A percentile compares a stretch with the other conserved stretches of the same genome.
These are phyloP conservation scores for Tinea pellionella DNA, from an alignment of 2,888 invertebrate genomes.

Conservation along the genomic window DNA sequence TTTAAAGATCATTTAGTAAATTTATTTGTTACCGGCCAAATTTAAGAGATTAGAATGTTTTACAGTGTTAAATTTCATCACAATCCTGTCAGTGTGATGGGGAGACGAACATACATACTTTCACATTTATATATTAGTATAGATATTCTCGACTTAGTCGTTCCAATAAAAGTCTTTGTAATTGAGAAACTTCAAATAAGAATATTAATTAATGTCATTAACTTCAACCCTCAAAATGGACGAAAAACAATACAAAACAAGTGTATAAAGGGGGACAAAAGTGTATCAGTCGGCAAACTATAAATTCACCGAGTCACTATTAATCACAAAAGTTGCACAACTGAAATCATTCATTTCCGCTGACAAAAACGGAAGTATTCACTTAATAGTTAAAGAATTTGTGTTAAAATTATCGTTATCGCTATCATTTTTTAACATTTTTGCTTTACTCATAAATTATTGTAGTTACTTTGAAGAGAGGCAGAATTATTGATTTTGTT, in stretches of 20 bases:
- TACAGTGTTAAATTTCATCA: too few relatives aligned
- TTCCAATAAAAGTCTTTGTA: too few relatives aligned
- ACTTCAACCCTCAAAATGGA: neutral
- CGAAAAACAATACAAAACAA: neutral
- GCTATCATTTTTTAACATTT: neutral
- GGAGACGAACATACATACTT: too few relatives aligned
- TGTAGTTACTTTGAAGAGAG: neutral
- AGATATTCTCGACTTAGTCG: too few relatives aligned
- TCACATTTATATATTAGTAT: too few relatives aligned
- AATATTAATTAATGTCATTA: too few relatives aligned
- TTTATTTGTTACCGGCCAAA: too few relatives aligned
- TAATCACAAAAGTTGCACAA: slow-evolving; percentile 4
- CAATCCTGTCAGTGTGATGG: too few relatives aligned
- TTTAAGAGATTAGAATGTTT: too few relatives aligned
- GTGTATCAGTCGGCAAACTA: slow-evolving; percentile 1
- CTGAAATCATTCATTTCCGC: slow-evolving; percentile 5
- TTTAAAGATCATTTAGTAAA: too few relatives aligned
- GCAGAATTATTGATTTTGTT: too few relatives aligned
- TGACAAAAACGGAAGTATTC: neutral
- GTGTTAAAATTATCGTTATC: neutral
- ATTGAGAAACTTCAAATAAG: too few relatives aligned
- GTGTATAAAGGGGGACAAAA: neutral
- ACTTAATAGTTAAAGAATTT: neutral
- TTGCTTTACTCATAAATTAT: neutral
- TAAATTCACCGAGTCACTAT: neutral